Conservation (phyloP, 2,797 vertebrate species). For the Gymnothorax javanicus region DNA sequence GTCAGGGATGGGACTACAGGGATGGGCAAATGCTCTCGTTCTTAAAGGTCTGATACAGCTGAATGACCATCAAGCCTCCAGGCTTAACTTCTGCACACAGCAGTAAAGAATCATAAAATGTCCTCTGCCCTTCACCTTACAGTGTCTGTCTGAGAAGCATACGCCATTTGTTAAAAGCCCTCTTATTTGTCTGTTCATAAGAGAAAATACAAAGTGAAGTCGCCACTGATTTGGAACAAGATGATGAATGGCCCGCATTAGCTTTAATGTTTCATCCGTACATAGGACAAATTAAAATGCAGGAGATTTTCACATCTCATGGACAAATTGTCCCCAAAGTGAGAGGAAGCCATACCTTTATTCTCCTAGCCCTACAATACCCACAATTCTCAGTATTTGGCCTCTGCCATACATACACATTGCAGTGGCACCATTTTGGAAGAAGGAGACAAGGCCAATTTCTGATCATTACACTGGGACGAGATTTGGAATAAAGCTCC, state of each 20-base stretch:
- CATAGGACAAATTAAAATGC: neutral
- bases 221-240: neutral
- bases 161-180: neutral
- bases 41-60: neutral
- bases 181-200: neutral
- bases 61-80: neutral
- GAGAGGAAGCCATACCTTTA: neutral
- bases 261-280: neutral
- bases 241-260: neutral
- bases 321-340: neutral
- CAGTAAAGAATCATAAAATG: neutral
- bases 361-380: neutral
- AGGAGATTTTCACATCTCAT: neutral
- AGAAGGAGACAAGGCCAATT: neutral
- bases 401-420: neutral
- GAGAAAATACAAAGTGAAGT: neutral
- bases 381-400: neutral
- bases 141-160: neutral
- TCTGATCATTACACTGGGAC: neutral
- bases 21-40: neutral
- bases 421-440: neutral
- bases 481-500: neutral
- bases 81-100: slow-evolving; percentile 2
- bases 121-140: neutral
- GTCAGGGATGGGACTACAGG: neutral